These are phyloP conservation scores for Equus przewalskii DNA, from an alignment of 2,113 vertebrate species.

Conservation along the genomic window DNA sequence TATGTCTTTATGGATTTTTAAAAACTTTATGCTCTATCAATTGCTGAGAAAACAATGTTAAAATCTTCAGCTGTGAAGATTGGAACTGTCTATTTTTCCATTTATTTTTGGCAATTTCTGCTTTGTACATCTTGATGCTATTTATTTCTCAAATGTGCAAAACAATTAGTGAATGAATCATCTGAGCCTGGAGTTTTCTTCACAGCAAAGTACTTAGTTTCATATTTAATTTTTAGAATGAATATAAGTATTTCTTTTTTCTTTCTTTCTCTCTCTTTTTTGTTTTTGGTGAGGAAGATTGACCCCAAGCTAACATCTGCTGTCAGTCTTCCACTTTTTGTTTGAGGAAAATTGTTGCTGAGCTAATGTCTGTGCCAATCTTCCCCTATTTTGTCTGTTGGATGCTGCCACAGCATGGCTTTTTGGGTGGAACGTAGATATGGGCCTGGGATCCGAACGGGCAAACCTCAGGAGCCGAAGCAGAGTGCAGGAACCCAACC, in stretches of 20 bases:
- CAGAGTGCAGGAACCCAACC: no score
- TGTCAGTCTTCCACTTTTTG: no score
- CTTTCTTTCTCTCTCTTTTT: no score
- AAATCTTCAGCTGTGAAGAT: background rate
- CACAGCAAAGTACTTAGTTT: constrained; percentile 22
- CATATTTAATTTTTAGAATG: background rate
- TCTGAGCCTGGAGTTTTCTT: background rate
- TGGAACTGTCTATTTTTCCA: background rate
- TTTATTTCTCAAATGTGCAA: background rate
- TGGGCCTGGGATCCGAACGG: no score
- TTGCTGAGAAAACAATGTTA: background rate
- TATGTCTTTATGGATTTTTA: background rate
- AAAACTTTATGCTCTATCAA: background rate
- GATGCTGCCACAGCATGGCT: no score
- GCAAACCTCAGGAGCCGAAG: no score
- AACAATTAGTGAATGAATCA: background rate
- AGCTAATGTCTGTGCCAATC: no score
- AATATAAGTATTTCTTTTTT: background rate
- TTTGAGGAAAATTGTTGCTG: no score
- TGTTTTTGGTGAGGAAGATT: no score
- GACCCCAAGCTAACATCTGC: no score
- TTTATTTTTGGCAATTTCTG: background rate
- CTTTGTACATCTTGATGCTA: background rate
- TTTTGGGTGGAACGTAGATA: no score
- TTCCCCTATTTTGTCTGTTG: no score